phyloP scores from a whole-genome alignment of 35 echinoderm and acorn worm species.

The Ptychodera flava region DNA sequence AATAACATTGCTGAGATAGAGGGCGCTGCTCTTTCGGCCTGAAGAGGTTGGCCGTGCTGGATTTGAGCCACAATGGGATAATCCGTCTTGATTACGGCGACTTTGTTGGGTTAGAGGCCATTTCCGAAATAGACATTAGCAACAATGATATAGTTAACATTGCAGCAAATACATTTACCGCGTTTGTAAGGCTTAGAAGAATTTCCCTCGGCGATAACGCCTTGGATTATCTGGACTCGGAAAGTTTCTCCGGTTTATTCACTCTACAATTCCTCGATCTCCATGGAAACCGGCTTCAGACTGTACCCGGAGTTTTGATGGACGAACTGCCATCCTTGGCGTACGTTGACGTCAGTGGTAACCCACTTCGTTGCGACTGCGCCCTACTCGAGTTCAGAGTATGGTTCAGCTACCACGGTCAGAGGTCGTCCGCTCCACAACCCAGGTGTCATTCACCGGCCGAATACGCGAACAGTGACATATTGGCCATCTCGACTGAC shows the following conservation, averaged over 20 bases:
- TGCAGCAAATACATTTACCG: background rate
- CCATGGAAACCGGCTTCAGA: background rate
- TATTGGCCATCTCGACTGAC: too few relatives aligned
- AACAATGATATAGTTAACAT: background rate
- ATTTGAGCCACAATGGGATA: background rate
- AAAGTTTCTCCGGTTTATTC: background rate
- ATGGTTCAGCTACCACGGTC: background rate
- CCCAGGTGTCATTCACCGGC: too few relatives aligned
- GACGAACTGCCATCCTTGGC: background rate
- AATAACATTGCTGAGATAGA: background rate
- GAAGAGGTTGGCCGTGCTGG: background rate
- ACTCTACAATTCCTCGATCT: background rate
- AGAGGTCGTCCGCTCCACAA: too few relatives aligned
- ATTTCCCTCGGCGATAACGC: background rate
- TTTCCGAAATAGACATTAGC: background rate
- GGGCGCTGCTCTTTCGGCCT: background rate
- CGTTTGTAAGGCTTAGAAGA: background rate
- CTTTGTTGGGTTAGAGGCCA: background rate
- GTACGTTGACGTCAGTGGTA: background rate
- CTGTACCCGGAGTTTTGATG: background rate
- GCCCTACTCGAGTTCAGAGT: background rate
- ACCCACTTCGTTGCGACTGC: background rate
- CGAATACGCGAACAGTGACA: too few relatives aligned
- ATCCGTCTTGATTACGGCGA: background rate
- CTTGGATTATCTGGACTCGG: background rate